Percentiles rank a stretch among this genome's conserved stretches.
These are phyloP conservation scores for Pimpla rufipes DNA, from an alignment of 2,888 invertebrate genomes.

Conservation along the genomic window DNA sequence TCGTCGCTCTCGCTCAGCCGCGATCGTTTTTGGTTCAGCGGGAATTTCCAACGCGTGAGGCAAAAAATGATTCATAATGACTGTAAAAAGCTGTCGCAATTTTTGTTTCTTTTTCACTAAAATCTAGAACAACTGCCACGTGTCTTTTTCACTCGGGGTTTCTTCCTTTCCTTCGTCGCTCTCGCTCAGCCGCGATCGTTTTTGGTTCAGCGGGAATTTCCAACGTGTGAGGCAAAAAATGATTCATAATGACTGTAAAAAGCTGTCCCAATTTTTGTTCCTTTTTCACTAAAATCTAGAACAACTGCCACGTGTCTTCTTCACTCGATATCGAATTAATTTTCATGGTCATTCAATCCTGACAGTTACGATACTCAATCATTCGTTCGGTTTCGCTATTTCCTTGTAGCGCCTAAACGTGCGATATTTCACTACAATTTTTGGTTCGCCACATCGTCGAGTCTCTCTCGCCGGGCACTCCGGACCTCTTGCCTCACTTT, in stretches of 20 bases:
- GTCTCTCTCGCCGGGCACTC: constrained; percentile 77
- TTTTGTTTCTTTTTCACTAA: no score
- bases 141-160: no score
- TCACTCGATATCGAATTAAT: background rate
- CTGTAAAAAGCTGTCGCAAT: no score
- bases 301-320: no score
- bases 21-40: constrained; percentile 17
- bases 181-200: background rate
- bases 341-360: background rate
- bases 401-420: background rate
- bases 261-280: no score
- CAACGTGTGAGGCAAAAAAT: no score
- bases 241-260: no score
- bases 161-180: constrained; percentile 20
- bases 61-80: no score
- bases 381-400: background rate
- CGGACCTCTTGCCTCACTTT: constrained; percentile 76
- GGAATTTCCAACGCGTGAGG: no score
- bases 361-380: background rate
- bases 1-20: constrained; percentile 1
- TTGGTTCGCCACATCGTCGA: background rate
- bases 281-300: no score
- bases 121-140: no score
- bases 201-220: constrained; percentile 26
- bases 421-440: constrained; percentile 2